Percentiles rank a stretch among this genome's conserved stretches.
phyloP scores from a whole-genome alignment of 2,113 vertebrate species.

The Zapornia atra region DNA sequence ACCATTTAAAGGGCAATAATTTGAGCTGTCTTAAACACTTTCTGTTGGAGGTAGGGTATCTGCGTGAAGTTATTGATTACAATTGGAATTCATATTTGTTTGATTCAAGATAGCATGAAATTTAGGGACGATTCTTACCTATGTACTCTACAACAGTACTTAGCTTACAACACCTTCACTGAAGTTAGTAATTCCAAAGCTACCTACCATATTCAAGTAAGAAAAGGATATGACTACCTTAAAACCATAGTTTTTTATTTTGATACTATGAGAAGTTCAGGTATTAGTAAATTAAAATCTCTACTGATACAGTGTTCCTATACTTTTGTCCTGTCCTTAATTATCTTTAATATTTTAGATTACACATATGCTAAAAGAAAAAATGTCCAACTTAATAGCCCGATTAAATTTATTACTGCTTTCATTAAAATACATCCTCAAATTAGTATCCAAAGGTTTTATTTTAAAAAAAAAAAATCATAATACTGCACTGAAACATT shows the following conservation, averaged over 20 bases:
- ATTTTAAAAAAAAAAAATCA: not conserved
- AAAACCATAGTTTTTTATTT: not conserved
- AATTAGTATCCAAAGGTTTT: not conserved
- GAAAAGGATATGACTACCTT: not conserved
- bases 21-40: not conserved
- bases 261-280: not conserved
- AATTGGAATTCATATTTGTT: not conserved
- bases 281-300: not conserved
- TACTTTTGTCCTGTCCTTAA: not conserved
- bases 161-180: not conserved
- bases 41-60: fast-evolving
- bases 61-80: not conserved
- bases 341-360: not conserved
- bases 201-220: not conserved
- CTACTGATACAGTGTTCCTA: not conserved
- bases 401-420: not conserved
- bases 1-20: not conserved
- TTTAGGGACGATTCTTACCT: not conserved
- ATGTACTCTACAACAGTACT: not conserved
- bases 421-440: not conserved
- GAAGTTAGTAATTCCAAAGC: not conserved
- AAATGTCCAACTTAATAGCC: not conserved
- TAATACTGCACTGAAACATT: not conserved
- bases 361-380: not conserved
- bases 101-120: not conserved